A percentile compares a stretch with the other conserved stretches of the same genome.
Conservation (phyloP, 1,140 invertebrate genomes). For the Psilanteris sp. region DNA sequence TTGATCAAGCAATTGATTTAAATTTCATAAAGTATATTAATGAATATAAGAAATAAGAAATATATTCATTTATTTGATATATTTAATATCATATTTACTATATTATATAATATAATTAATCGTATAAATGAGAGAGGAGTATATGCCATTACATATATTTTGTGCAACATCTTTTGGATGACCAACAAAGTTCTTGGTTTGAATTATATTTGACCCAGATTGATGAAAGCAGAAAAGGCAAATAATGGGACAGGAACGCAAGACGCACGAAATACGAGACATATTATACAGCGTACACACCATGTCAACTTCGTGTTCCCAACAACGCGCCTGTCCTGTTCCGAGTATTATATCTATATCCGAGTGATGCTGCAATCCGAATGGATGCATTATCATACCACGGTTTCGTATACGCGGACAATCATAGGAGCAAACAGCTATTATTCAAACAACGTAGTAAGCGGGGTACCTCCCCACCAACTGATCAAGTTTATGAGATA, state of each 20-base stretch:
- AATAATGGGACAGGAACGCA: conserved; percentile 5
- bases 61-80: too few relatives aligned
- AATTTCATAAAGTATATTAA: too few relatives aligned
- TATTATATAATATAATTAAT: too few relatives aligned
- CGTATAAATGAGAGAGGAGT: too few relatives aligned
- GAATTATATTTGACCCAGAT: conserved; percentile 2
- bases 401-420: conserved; percentile 41
- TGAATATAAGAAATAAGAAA: too few relatives aligned
- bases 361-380: conserved; percentile 16
- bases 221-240: conserved; percentile 11
- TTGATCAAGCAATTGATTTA: too few relatives aligned
- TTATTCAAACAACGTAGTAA: conserved; percentile 24
- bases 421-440: conserved; percentile 46
- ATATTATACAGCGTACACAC: conserved; percentile 23
- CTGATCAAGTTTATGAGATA: conserved; percentile 4
- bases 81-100: too few relatives aligned
- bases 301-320: conserved; percentile 47
- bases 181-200: not conserved
- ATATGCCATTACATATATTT: too few relatives aligned
- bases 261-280: conserved; percentile 37
- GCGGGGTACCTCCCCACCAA: conserved; percentile 4
- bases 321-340: conserved; percentile 42
- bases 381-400: conserved; percentile 55
- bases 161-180: too few relatives aligned
- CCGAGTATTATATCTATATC: conserved; percentile 46